Conservation (phyloP, 2,113 vertebrate species). For the Anseranas semipalmata region DNA sequence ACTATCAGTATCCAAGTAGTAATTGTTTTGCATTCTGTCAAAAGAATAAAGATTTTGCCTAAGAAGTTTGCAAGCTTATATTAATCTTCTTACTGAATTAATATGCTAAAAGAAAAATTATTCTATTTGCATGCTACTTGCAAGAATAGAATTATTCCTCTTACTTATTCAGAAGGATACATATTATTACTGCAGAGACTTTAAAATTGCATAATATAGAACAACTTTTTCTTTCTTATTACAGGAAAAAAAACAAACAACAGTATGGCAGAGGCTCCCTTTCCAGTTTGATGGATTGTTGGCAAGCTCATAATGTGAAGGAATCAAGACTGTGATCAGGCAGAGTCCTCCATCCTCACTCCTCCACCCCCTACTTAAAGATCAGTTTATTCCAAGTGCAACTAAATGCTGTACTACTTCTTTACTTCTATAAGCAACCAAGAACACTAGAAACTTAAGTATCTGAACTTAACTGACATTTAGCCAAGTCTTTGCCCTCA, state of each 20-base stretch:
- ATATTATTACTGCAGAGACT: neutral
- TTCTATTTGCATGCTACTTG: neutral
- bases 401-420: neutral
- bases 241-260: neutral
- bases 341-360: neutral
- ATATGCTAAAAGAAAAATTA: slow-evolving; percentile 14
- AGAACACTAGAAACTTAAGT: neutral
- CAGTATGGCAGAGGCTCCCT: neutral
- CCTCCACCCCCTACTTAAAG: neutral
- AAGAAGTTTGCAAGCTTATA: slow-evolving; percentile 38
- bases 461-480: neutral
- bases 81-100: slow-evolving; percentile 62
- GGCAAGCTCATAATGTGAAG: neutral
- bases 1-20: slow-evolving; percentile 1
- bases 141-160: slow-evolving; percentile 19
- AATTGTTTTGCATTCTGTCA: slow-evolving; percentile 15
- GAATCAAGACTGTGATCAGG: neutral
- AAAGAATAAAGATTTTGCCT: slow-evolving; percentile 46
- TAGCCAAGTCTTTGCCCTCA: neutral
- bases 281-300: neutral
- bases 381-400: neutral
- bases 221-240: neutral
- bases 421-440: neutral
- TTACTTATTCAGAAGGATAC: neutral
- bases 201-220: neutral